Conservation (phyloP, 2,113 vertebrate species). For the Odocoileus virginianus region DNA sequence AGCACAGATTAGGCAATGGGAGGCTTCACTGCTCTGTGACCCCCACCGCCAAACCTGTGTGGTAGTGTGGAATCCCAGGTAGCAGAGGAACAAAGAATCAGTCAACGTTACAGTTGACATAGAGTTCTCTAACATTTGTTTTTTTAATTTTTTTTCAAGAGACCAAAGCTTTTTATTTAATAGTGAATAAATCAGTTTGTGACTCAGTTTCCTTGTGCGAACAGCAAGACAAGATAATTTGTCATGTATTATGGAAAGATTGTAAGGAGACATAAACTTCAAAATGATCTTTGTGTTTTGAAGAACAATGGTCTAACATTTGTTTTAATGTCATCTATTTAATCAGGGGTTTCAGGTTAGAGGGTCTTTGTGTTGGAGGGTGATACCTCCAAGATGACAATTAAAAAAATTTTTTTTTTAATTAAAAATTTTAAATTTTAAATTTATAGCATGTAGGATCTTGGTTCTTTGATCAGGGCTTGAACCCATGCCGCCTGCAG, state of each 20-base stretch:
- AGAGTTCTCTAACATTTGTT: background rate
- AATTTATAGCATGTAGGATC: background rate
- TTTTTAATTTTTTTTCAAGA: background rate
- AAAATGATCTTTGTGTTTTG: background rate
- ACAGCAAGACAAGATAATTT: background rate
- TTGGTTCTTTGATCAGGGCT: background rate
- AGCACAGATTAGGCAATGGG: background rate
- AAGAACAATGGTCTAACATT: background rate
- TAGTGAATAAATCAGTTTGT: background rate
- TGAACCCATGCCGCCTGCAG: background rate
- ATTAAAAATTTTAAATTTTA: background rate
- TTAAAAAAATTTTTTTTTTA: background rate
- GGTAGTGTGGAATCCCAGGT: background rate
- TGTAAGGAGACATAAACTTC: background rate
- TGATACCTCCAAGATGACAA: background rate
- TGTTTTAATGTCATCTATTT: background rate
- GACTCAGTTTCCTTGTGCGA: background rate
- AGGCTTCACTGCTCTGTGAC: background rate
- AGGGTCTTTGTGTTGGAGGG: background rate
- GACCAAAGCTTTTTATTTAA: background rate
- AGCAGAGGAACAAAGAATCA: background rate
- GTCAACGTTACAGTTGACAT: background rate
- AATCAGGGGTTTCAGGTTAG: background rate
- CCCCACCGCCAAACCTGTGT: background rate
- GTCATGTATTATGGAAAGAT: background rate